These are phyloP conservation scores for Pharmacophagus antenor DNA, from an alignment of 2,888 invertebrate genomes.

Conservation along the genomic window DNA sequence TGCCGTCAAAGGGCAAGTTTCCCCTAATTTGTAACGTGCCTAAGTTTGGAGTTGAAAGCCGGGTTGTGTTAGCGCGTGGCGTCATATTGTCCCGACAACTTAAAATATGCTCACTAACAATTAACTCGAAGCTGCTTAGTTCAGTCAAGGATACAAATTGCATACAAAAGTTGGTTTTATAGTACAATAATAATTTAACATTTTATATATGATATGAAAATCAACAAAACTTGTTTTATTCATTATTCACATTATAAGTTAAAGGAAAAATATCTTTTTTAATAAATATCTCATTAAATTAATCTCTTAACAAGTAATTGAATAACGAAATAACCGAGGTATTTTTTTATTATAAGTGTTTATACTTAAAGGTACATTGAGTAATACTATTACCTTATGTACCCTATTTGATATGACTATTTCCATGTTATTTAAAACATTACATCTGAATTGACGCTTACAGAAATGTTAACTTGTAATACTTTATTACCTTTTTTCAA, in stretches of 20 bases:
- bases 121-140: constrained; percentile 35
- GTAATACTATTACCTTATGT: no score
- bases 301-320: not conserved
- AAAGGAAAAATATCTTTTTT: not conserved
- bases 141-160: constrained; percentile 1
- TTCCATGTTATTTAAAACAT: not conserved
- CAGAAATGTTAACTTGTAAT: not conserved
- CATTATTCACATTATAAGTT: not conserved
- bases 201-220: no score
- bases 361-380: no score
- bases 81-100: constrained; percentile 74
- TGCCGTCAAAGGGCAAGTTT: constrained; percentile 51
- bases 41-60: constrained; percentile 60
- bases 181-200: constrained; percentile 2
- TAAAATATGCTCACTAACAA: constrained; percentile 67
- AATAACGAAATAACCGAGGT: not conserved
- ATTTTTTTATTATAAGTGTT: no score
- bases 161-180: constrained; percentile 1
- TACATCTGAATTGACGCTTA: not conserved
- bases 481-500: no score
- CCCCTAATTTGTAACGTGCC: constrained; percentile 66
- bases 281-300: no score
- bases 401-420: no score
- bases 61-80: constrained; percentile 47
- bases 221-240: not conserved